Evolutionary conservation across 1,140 invertebrate genomes (phyloP).

Genomic region (Brachionus sp.): DNA sequence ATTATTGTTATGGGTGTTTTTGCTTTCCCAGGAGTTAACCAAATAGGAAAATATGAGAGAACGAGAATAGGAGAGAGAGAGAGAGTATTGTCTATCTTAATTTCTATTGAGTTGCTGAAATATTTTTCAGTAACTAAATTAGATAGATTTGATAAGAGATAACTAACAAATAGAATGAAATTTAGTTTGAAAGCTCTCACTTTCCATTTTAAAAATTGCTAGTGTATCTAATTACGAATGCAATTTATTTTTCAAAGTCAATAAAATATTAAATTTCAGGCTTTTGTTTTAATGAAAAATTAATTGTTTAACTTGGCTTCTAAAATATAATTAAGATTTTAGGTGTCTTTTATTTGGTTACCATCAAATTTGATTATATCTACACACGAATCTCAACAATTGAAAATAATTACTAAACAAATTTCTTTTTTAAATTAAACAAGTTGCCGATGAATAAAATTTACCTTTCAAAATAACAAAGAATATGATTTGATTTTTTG

Average conservation of each 20-base stretch:
- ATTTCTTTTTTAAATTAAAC: not conserved
- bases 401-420: not conserved
- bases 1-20: not conserved
- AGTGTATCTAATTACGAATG: constrained; percentile 30
- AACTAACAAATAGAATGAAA: not conserved
- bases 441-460: not conserved
- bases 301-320: not conserved
- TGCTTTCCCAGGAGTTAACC: not conserved
- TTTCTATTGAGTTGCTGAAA: not conserved
- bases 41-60: too few relatives aligned
- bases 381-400: not conserved
- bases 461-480: not conserved
- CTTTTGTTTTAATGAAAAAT: constrained; percentile 22
- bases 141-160: not conserved
- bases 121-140: not conserved
- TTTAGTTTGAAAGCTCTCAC: not conserved
- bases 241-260: constrained; percentile 36
- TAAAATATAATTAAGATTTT: not conserved
- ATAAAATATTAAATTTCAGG: constrained; percentile 14
- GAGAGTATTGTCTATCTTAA: not conserved
- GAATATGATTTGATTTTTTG: not conserved
- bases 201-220: not conserved
- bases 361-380: not conserved
- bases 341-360: not conserved
- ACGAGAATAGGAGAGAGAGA: too few relatives aligned